Base-by-base conservation (phyloP, 2,888 invertebrate species). In the Chouioia cunea region DNA sequence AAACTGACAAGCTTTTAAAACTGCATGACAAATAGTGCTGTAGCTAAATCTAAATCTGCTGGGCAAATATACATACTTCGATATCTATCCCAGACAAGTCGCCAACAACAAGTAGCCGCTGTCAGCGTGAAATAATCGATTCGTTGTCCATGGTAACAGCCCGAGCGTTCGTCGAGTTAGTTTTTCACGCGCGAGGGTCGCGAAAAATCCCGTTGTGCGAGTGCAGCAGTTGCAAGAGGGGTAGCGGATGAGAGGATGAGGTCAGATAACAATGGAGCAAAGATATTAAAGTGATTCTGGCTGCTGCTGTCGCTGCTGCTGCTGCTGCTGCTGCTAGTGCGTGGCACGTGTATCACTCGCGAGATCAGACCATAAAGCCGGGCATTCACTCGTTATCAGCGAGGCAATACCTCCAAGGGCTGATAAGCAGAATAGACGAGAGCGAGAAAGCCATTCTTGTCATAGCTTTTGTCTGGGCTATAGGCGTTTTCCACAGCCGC, bases 371-470 rank as follows among this genome's bases (percentile, higher is more conserved):
- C 78, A 80, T 82, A 83, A 83, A 83, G 79, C 80, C 79, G 73
- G 79, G 79, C 81, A 82, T 83, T 82, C 82, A 81, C 78, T 81
- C 78, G 78, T 77, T 83, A 82, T 83, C 81, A 75, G 77, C 36
- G 36, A 65, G 73, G 78, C 79, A 80, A 80, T 80, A 80, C 77
- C 80, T 78, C 79, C 78, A 75, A 76, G 76, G 76, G 77, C 80
- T 77, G 83, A 84, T 84, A 83, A 83, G 79, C 80, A 80, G 81
- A 80, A 79, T 80, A 79, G 80, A 79, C 76, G 78, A 69, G 53
- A 10, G 46, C 15, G 27, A 16, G 60, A 27, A 16, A 3, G 46
- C 79, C 79, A 79, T 79, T 82, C 80, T 82, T 79, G 79, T 76
- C 77, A 71, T 77, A 76, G 76, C 80, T 80, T 80, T 82, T 82